These are phyloP conservation scores for Parnassius smintheus DNA, from an alignment of 2,888 invertebrate species.

Conservation along the genomic window DNA sequence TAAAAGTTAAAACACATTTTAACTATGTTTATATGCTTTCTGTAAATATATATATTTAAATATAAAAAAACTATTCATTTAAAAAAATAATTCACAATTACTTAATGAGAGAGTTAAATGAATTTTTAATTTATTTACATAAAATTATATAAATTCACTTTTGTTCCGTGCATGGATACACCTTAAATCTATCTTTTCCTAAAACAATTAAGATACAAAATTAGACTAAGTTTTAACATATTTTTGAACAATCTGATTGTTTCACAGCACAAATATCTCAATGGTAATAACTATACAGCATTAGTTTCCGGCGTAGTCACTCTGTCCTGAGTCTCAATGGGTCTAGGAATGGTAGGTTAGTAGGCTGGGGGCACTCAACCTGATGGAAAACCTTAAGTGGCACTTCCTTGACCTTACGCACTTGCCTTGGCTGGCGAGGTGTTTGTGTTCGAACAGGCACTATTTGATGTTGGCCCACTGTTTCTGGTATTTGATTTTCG, in stretches of 20 bases:
- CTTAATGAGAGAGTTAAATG: too few relatives aligned
- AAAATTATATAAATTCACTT: too few relatives aligned
- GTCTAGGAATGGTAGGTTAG: slow-evolving; percentile 64
- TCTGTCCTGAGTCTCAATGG: slow-evolving; percentile 68
- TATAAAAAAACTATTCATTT: too few relatives aligned
- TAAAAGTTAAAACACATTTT: too few relatives aligned
- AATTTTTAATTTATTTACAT: too few relatives aligned
- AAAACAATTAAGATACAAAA: slow-evolving; percentile 1
- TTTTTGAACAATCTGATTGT: background rate
- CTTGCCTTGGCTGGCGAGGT: slow-evolving; percentile 34
- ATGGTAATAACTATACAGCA: slow-evolving; percentile 61
- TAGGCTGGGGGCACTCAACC: slow-evolving; percentile 50
- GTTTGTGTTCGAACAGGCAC: slow-evolving; percentile 49
- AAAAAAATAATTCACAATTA: too few relatives aligned
- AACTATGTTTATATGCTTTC: too few relatives aligned
- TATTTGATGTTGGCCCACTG: slow-evolving; percentile 48
- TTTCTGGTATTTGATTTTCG: slow-evolving; percentile 55
- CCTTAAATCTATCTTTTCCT: too few relatives aligned
- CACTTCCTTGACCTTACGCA: slow-evolving; percentile 59
- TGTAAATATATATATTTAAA: too few relatives aligned
- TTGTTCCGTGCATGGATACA: too few relatives aligned
- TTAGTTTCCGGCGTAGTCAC: slow-evolving; percentile 60
- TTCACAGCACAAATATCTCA: slow-evolving; percentile 32
- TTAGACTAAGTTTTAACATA: background rate
- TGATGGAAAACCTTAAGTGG: slow-evolving; percentile 69